These are phyloP conservation scores for Oxygymnocypris stewartii DNA, from an alignment of 2,113 vertebrate genomes.

Conservation along the genomic window DNA sequence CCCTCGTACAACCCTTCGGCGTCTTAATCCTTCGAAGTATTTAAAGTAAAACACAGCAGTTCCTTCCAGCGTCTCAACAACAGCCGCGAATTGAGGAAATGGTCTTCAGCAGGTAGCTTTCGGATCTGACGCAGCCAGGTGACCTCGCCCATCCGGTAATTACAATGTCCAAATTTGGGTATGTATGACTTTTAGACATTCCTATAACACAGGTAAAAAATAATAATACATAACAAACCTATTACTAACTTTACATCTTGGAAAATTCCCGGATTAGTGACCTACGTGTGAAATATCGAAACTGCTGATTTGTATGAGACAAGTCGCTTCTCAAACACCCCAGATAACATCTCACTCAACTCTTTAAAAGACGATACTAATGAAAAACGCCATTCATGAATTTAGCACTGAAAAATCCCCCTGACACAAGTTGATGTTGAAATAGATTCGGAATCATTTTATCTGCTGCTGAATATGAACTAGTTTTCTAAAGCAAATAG, in stretches of 20 bases:
- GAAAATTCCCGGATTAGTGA: slow-evolving; percentile 40
- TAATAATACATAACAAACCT: no score
- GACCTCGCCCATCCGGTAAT: slow-evolving; percentile 54
- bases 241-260: neutral
- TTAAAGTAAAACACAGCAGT: neutral
- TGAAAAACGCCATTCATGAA: slow-evolving; percentile 16
- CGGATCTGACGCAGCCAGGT: slow-evolving; percentile 71
- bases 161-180: slow-evolving; percentile 65
- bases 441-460: neutral
- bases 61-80: neutral
- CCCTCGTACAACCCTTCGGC: neutral
- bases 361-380: neutral
- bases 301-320: neutral
- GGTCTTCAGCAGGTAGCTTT: slow-evolving; percentile 67
- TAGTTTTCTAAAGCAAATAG: neutral
- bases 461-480: neutral
- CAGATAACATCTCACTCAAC: neutral
- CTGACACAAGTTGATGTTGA: neutral
- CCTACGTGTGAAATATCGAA: neutral
- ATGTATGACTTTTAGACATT: neutral
- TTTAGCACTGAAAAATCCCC: neutral
- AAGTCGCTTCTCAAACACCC: neutral
- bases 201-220: slow-evolving; percentile 44
- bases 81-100: slow-evolving; percentile 13
- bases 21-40: slow-evolving; percentile 28